Conservation (phyloP, 2,797 vertebrate species). For the Ceyx erithaca region DNA sequence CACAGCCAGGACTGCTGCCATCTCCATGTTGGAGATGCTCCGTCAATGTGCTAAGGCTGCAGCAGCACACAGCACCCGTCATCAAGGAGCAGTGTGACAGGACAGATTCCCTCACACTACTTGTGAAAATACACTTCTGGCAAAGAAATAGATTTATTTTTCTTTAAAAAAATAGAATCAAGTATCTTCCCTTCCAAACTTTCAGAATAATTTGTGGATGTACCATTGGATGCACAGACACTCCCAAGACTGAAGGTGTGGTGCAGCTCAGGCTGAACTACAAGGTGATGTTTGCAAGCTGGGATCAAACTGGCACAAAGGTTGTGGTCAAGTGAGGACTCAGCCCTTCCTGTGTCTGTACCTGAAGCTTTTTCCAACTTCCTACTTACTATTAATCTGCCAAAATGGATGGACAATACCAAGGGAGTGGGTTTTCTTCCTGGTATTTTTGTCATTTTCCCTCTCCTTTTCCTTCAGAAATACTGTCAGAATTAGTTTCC, state of each 20-base stretch:
- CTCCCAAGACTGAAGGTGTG: accelerated
- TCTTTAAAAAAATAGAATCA: background rate
- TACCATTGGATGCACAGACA: background rate
- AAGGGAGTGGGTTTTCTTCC: background rate
- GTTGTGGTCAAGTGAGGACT: background rate
- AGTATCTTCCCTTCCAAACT: background rate
- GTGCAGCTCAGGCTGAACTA: background rate
- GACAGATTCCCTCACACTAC: background rate
- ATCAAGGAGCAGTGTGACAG: background rate
- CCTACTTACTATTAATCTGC: background rate
- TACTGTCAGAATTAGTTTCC: background rate
- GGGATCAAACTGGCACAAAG: background rate
- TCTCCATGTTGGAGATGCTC: background rate
- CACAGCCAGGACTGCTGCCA: background rate
- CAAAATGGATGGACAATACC: background rate
- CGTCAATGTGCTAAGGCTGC: background rate
- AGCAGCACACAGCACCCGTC: background rate
- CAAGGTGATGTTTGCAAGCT: background rate
- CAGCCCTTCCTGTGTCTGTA: background rate
- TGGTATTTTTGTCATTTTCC: background rate
- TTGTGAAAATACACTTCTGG: background rate
- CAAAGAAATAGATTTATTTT: background rate
- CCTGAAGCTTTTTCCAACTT: background rate
- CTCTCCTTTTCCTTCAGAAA: background rate
- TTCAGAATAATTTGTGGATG: background rate